phyloP scores from a whole-genome alignment of 2,113 vertebrate genomes.

The Xiphophorus couchianus region DNA sequence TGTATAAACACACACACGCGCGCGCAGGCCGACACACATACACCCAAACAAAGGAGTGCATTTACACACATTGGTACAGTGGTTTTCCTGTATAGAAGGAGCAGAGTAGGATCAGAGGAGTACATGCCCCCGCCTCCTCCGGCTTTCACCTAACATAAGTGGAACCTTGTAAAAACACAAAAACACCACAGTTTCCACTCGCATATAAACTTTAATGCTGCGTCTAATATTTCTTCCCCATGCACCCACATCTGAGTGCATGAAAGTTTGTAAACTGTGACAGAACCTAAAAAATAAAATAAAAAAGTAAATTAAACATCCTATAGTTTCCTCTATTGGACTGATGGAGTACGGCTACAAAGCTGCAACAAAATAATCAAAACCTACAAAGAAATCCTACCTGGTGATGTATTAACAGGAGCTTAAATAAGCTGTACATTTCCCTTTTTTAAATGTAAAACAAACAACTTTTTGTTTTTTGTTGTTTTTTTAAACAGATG shows the following conservation, averaged over 20 bases:
- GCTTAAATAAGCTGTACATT: background rate
- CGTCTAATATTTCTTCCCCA: conserved; percentile 54
- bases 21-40: background rate
- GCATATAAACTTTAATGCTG: conserved; percentile 65
- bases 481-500: background rate
- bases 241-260: background rate
- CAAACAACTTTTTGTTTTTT: conserved; percentile 1
- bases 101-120: conserved; percentile 64
- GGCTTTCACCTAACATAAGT: conserved; percentile 49
- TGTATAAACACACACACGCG: background rate
- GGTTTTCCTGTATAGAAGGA: conserved; percentile 54
- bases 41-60: background rate
- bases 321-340: background rate
- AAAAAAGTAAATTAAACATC: conserved; percentile 12
- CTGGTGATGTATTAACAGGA: background rate
- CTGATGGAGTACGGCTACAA: background rate
- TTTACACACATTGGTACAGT: background rate
- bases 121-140: conserved; percentile 51
- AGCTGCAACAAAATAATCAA: background rate
- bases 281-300: conserved; percentile 25
- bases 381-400: background rate
- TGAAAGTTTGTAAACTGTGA: conserved; percentile 44
- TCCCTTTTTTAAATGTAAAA: background rate
- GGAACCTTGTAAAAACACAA: conserved; percentile 65
- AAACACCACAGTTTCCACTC: conserved; percentile 71